These are phyloP conservation scores for Leptonema lineaticorne DNA, from an alignment of 1,140 invertebrate species.

Conservation along the genomic window DNA sequence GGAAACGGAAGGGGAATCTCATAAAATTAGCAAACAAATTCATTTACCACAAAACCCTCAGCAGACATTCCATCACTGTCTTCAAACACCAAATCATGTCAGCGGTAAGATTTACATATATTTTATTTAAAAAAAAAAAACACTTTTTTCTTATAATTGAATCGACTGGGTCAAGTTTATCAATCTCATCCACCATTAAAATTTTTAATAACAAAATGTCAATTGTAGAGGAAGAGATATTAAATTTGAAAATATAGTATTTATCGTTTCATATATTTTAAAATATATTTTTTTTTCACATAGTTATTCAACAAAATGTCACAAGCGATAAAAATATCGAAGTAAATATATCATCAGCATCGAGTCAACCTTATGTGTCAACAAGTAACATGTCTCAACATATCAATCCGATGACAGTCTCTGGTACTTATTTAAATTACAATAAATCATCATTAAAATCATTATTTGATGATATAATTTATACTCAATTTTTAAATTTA, in stretches of 20 bases:
- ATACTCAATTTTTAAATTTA: neutral
- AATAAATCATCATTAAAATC: too few species aligned
- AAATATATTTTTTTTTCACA: neutral
- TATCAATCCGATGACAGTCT: neutral
- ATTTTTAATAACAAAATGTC: too few species aligned
- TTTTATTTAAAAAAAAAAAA: too few species aligned
- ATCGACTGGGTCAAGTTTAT: too few species aligned
- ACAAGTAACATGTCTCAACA: neutral
- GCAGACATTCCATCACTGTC: neutral
- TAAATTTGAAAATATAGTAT: too few species aligned
- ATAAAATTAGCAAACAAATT: conserved; percentile 13
- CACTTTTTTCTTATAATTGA: too few species aligned
- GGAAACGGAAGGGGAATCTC: neutral
- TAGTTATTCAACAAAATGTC: neutral
- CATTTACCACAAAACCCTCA: neutral
- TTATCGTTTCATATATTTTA: neutral
- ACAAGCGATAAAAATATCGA: neutral
- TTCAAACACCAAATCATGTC: too few species aligned
- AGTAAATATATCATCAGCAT: neutral
- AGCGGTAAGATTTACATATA: too few species aligned
- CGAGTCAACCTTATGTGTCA: neutral
- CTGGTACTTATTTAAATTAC: neutral
- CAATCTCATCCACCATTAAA: too few species aligned
- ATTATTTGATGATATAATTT: too few species aligned
- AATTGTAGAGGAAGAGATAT: too few species aligned